These are phyloP conservation scores for Drosophila insularis DNA, from an alignment of 1,140 invertebrate species.

Conservation along the genomic window DNA sequence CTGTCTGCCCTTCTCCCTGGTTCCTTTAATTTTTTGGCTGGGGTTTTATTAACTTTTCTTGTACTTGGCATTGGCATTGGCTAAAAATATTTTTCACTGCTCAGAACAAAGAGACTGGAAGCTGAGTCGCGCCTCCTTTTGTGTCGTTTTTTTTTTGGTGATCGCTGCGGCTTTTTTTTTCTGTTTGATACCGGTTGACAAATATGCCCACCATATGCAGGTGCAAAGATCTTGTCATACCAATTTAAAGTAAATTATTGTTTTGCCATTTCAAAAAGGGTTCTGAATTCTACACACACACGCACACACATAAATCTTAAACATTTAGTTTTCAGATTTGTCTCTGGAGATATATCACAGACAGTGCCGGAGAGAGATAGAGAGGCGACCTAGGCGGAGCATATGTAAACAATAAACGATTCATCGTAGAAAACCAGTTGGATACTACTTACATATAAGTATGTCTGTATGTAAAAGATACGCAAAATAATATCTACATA, in stretches of 20 bases:
- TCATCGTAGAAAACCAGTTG: slow-evolving; percentile 19
- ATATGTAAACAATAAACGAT: slow-evolving; percentile 12
- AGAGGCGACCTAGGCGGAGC: background rate
- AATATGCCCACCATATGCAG: background rate
- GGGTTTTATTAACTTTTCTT: slow-evolving; percentile 13
- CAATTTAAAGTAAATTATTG: slow-evolving; percentile 8
- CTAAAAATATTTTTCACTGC: background rate
- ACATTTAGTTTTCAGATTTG: background rate
- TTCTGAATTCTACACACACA: background rate
- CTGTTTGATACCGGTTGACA: background rate
- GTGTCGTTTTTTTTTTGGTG: background rate
- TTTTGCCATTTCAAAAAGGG: background rate
- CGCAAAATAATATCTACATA: background rate
- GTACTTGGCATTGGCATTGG: slow-evolving; percentile 4
- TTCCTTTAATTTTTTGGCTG: background rate
- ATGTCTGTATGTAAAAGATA: background rate
- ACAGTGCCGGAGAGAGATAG: background rate
- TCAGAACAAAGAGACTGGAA: slow-evolving; percentile 18
- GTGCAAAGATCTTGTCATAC: slow-evolving; percentile 14
- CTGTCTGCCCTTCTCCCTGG: background rate
- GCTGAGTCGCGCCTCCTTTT: slow-evolving; percentile 4
- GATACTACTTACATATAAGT: background rate
- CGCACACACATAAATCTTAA: slow-evolving; percentile 5
- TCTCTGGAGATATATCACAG: background rate
- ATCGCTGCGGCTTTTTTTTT: background rate